Base-by-base conservation (phyloP, 2,113 vertebrate genomes). In the Balaenoptera acutorostrata region DNA sequence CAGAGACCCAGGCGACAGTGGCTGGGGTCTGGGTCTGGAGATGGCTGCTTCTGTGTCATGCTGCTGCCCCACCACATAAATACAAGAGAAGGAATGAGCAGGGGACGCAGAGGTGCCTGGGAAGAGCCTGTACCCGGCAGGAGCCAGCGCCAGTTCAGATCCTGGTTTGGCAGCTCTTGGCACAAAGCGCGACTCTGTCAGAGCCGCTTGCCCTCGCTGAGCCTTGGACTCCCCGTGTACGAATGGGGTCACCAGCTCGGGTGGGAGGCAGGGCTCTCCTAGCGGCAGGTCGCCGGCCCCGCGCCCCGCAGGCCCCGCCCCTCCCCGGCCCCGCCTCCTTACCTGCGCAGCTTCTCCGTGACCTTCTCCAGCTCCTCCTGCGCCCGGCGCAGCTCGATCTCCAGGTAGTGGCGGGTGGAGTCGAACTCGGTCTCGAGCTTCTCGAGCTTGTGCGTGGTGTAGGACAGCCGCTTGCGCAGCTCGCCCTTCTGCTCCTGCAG, bases 311-410 rank as follows among this genome's bases (percentile, higher is more conserved):
- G 8, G 39, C 46, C 68, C 39, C 49, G 6, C 59, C 44, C 41
- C 23, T 8, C 10, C 20, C 21, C 0, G 8, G 49, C 68, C 64
- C 41, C n/a, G 59, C 41, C 75, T 77, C 66, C 98, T 97, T 97
- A 99, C 99, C 99, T 99, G 99, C 99, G 99, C 96, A 99, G 99
- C 96, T 99, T 99, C 98, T 99, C 99, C 0, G 99, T 99, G 72
- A 99, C 99, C 98, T 99, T 99, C 98, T 99, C 99, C 97, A 99
- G 99, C 97, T 99, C 99, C 97, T 99, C 99, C 98, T 99, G 99
- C 81, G 99, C 99, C 23, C 99, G 99, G 64, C 99, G 99, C 97
- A 99, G 97, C 98, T 99, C 99, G 12, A 99, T 99, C 99, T 99
- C 99, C 96, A 99, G 99, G 98, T 99, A 99, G 98, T 99, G 99